These are phyloP conservation scores for Acanthosepion pharaonis DNA, from an alignment of 2,888 invertebrate genomes.

Conservation along the genomic window DNA sequence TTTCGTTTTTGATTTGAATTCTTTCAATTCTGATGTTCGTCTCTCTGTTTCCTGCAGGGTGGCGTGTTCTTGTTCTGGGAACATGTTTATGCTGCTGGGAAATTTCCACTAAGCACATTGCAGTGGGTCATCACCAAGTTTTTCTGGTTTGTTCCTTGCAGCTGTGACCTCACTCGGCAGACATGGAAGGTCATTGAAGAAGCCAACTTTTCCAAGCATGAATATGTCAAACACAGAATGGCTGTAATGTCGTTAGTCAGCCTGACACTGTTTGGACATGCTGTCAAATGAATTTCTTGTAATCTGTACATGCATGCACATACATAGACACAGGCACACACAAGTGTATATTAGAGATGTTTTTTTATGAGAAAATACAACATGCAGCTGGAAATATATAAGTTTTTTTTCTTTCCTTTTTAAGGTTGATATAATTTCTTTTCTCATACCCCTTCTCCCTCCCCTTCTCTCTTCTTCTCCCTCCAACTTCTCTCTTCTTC, in stretches of 20 bases:
- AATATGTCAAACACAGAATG: not conserved
- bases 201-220: conserved; percentile 50
- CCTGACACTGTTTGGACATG: not conserved
- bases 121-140: conserved; percentile 51
- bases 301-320: not conserved
- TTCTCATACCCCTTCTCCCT: conserved; percentile 55
- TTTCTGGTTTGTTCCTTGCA: conserved; percentile 49
- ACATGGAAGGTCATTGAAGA: conserved; percentile 49
- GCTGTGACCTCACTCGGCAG: conserved; percentile 50
- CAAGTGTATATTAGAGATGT: no score
- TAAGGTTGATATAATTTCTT: no score
- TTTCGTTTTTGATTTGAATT: no score
- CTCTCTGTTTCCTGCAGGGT: conserved; percentile 45
- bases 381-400: no score
- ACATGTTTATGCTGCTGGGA: conserved; percentile 51
- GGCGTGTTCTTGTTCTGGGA: conserved; percentile 52
- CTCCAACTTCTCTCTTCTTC: conserved; percentile 60
- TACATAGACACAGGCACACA: no score
- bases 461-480: conserved; percentile 57
- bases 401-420: no score
- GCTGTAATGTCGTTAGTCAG: not conserved
- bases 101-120: conserved; percentile 44
- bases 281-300: not conserved
- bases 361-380: no score
- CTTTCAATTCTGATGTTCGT: not conserved